Evolutionary conservation across 2,797 vertebrate species (phyloP).

Genomic region (Synanceia verrucosa): DNA sequence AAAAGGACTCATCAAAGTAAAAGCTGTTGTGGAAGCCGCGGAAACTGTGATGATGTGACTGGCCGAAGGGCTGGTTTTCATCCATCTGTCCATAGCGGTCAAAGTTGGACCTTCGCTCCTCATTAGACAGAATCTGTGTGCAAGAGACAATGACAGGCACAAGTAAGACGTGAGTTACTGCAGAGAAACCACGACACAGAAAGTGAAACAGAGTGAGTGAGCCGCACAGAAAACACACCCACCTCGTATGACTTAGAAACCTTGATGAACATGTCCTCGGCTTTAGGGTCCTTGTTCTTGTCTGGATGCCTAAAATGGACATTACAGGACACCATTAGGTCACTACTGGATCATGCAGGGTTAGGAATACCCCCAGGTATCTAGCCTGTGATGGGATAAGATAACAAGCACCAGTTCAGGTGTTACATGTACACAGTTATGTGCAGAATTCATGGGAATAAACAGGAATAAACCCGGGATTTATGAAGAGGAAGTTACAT

Average conservation of each 20-base stretch:
- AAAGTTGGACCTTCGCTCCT: conserved; percentile 91
- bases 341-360: background rate
- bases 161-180: background rate
- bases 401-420: background rate
- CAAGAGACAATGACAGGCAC: background rate
- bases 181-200: background rate
- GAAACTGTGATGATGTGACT: conserved; percentile 87
- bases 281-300: conserved; percentile 94
- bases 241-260: conserved; percentile 98
- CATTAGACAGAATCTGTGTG: conserved; percentile 89
- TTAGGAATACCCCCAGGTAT: background rate
- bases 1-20: conserved; percentile 96
- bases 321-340: background rate
- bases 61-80: conserved; percentile 87
- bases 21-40: conserved; percentile 92
- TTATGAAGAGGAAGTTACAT: too few relatives aligned
- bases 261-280: conserved; percentile 97
- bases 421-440: background rate
- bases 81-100: conserved; percentile 93
- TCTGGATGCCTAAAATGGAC: conserved; percentile 91
- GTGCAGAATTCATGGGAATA: too few relatives aligned
- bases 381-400: too few relatives aligned
- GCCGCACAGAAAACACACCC: conserved; percentile 6
- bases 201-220: background rate
- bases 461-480: too few relatives aligned